Evolutionary conservation across 2,113 vertebrate species (phyloP).

Genomic region (Zosterops borbonicus): DNA sequence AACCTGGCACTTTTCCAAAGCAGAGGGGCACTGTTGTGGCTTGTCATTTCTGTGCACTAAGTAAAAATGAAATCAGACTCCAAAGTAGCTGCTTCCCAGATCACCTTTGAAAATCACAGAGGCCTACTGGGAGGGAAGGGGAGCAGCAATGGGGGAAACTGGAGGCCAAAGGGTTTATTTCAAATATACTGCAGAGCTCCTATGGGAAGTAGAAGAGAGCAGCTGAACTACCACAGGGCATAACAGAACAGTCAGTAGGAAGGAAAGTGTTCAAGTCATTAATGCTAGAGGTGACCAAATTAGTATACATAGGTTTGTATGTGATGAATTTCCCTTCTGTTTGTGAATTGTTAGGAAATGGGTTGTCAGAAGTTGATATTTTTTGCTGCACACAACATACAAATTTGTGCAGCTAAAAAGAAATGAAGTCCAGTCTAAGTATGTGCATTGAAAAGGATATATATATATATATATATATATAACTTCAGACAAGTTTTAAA

Average conservation of each 20-base stretch:
- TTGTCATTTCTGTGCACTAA: background rate
- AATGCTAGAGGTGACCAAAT: background rate
- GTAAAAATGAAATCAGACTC: background rate
- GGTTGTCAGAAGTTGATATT: background rate
- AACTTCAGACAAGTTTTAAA: background rate
- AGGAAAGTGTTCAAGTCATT: background rate
- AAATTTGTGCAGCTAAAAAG: background rate
- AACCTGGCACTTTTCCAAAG: conserved; percentile 3
- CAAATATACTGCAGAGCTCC: background rate
- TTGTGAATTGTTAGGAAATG: background rate
- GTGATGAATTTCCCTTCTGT: background rate
- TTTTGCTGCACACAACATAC: background rate
- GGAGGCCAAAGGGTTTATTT: background rate
- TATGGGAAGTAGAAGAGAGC: background rate
- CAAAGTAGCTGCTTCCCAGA: background rate
- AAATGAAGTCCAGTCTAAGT: background rate
- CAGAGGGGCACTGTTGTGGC: background rate
- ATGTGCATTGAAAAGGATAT: background rate
- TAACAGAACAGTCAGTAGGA: background rate
- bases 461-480: too few species aligned
- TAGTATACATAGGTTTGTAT: background rate
- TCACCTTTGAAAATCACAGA: conserved; percentile 7
- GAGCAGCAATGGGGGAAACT: background rate
- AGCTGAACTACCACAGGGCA: background rate
- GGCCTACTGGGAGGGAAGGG: background rate